Evolutionary conservation across 2,113 vertebrate species (phyloP), one percentile per base, ranked within the genome.

Genomic region (Pimephales promelas): DNA sequence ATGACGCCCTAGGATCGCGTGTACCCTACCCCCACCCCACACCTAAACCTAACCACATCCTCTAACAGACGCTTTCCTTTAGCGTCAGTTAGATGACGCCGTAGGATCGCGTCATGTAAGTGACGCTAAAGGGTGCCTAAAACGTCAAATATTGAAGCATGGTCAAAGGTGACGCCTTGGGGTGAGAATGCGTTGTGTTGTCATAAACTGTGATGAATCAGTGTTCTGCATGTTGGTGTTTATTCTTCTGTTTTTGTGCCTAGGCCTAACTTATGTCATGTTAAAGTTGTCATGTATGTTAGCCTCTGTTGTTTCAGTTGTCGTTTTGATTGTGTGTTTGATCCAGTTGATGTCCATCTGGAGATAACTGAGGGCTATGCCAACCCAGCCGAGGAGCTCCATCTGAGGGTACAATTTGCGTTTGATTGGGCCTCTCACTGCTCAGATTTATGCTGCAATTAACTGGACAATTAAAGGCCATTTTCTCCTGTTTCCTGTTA

Each of bases 401-500:
- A 28, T 83, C 79, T 82, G 78, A 83, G 59, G 20, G 54, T 59
- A 36, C 88, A 79, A 85, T 84, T 79, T 83, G 2, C 3, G 73
- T 87, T 80, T 62, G 80, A 88, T 87, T 54, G 66, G 73, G 13
- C 62, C 28, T 62, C 87, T 88, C 79, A 56, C 85, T 61, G 47
- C 79, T 85, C 84, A 43, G 86, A 89, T 93, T 85, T 90, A 89
- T 85, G 79, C 83, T 57, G 83, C 88, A 88, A 90, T 89, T 92
- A 91, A 89, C 90, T 83, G 83, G 70, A 87, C 83, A 90, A 91
- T 91, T 91, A 91, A 88, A 88, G 81, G 72, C 57, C 82, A 64
- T 74, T 91, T 87, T 71, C 78, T 56, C 40, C 85, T 43, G 81
- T 88, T 91, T 90, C 85, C 72, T 80, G 71, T 36, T 88, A 89